Evolutionary conservation across 2,888 invertebrate genomes (phyloP).

Genomic region (Mesochorus sp.): DNA sequence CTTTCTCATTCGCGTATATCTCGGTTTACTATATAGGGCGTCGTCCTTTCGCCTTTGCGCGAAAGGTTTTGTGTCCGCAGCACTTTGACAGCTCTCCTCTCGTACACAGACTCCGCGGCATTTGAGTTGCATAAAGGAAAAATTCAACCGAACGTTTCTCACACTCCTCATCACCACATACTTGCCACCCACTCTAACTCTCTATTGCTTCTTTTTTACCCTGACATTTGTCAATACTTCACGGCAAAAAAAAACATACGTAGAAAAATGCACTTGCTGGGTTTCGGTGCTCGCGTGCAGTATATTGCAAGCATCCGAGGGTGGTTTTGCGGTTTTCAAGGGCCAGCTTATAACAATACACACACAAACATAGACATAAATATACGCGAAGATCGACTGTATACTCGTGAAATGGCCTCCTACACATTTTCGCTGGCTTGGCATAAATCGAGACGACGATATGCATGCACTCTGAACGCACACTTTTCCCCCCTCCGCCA

Average conservation of each 20-base stretch:
- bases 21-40: background rate
- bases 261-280: constrained; percentile 1
- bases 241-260: constrained; percentile 14
- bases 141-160: constrained; percentile 60
- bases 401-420: constrained; percentile 56
- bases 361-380: constrained; percentile 7
- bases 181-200: constrained; percentile 58
- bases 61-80: constrained; percentile 25
- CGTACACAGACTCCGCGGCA: constrained; percentile 1
- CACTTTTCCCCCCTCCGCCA: constrained; percentile 19
- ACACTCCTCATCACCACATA: constrained; percentile 47
- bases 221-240: constrained; percentile 74
- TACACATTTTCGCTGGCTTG: constrained; percentile 57
- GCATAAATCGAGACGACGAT: constrained; percentile 57
- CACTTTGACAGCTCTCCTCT: constrained; percentile 31
- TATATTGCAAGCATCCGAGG: background rate
- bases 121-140: background rate
- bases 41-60: background rate
- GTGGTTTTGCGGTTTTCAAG: background rate
- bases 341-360: background rate
- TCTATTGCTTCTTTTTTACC: constrained; percentile 71
- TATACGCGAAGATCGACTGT: constrained; percentile 37
- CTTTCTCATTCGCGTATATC: background rate
- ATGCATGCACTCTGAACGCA: too few species aligned
- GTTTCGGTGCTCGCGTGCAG: background rate